Percentiles rank a stretch among this genome's conserved stretches.
These are phyloP conservation scores for Caenorhabditis zanzibari DNA, from an alignment of 2,888 invertebrate genomes.

Conservation along the genomic window DNA sequence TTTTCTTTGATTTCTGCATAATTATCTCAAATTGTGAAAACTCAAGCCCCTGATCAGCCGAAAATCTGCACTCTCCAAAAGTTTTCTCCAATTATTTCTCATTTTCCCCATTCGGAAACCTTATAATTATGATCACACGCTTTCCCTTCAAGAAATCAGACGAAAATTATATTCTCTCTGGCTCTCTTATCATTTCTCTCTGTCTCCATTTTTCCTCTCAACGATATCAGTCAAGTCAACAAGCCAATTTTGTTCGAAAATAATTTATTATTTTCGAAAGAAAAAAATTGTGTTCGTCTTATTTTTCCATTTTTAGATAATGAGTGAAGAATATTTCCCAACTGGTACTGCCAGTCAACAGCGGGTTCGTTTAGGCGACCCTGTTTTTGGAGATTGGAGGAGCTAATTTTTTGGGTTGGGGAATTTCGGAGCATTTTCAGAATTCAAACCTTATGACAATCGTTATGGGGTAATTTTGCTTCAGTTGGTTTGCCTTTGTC, in stretches of 20 bases:
- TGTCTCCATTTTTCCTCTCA: background rate
- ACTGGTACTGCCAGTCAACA: conserved; percentile 32
- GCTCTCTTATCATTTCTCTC: conserved; percentile 10
- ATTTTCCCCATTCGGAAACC: background rate
- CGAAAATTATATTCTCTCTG: conserved; percentile 3
- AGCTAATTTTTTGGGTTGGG: background rate
- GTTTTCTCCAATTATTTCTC: conserved; percentile 11
- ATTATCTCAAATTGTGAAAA: no score
- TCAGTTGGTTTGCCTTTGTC: background rate
- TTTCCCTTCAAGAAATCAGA: background rate
- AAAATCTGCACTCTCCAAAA: background rate
- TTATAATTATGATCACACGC: conserved; percentile 12
- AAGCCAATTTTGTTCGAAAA: conserved; percentile 19
- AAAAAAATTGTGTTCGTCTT: background rate
- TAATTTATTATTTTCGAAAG: conserved; percentile 18
- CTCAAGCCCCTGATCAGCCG: no score
- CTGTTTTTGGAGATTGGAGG: background rate
- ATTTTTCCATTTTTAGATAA: background rate
- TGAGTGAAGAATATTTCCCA: background rate
- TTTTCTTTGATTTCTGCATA: background rate
- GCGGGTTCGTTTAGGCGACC: background rate
- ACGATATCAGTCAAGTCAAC: conserved; percentile 21
- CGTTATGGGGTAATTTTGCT: no score
- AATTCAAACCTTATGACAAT: no score
- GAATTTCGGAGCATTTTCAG: background rate